Base-by-base conservation (phyloP, 1,140 invertebrate species). In the Drosophila quadrilineata region DNA sequence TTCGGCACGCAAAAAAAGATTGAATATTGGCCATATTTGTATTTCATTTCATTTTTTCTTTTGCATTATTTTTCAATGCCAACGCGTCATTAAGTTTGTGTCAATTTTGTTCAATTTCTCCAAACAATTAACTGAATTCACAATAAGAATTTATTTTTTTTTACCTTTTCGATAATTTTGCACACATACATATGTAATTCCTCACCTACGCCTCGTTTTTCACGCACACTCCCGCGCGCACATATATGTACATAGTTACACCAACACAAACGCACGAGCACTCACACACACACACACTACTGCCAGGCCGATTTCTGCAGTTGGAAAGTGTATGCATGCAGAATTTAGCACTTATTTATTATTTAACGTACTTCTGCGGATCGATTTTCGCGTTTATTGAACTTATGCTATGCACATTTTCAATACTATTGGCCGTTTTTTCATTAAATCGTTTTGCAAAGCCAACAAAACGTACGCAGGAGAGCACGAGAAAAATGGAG, bases 141-240 rank as follows among this genome's bases (percentile, higher is more conserved):
- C 21, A 24, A n/a, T 16, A 50, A 31, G 6, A 56, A 38, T 46
- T 53, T 26, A 14, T 17, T 21, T 29, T 67, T 62, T 71, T 63
- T 65, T 82, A 84, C 70, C 77, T 85, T 74, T 84, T 74, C 57
- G 50, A 71, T 43, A 67, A 56, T 58, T 76, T 76, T 72, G 72
- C 68, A 84, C 73, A 74, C 69, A 82, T 77, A 66, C n/a, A n/a
- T n/a, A n/a, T n/a, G n/a, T n/a, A n/a, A n/a, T 82, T 77, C 74
- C 72, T 66, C 63, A 66, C 63, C 70, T 84, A 84, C 77, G 77
- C 77, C 77, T 85, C 69, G 85, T 85, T 84, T 82, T 82, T 85
- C 58, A 62, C 64, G 59, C 65, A 58, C 77, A 85, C 73, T 68
- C 77, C 60, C 75, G 57, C 72, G 75, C 72, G 60, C 76, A 76